phyloP scores from a whole-genome alignment of 1,140 invertebrate genomes.

The Charaxes varanes region DNA sequence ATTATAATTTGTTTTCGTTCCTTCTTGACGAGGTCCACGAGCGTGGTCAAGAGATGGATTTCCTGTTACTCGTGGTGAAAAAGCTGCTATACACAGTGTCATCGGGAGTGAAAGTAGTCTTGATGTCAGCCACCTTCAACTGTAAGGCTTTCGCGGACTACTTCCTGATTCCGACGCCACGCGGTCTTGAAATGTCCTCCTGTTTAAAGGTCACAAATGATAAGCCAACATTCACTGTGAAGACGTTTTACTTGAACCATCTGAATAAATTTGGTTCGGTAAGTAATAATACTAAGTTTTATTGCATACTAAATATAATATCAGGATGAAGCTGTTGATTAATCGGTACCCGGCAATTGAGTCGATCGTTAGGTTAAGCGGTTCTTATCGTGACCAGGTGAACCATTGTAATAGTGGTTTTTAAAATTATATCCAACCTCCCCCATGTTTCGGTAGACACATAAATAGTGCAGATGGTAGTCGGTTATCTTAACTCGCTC shows the following conservation, averaged over 20 bases:
- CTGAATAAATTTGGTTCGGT: slow-evolving; percentile 64
- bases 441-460: too few relatives aligned
- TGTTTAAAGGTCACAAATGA: slow-evolving; percentile 80
- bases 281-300: too few relatives aligned
- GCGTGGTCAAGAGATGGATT: slow-evolving; percentile 93
- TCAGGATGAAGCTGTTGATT: too few relatives aligned
- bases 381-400: too few relatives aligned
- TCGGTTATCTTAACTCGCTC: too few relatives aligned
- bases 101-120: slow-evolving; percentile 81
- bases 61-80: slow-evolving; percentile 89
- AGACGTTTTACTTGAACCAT: slow-evolving; percentile 83
- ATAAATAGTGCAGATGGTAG: too few relatives aligned
- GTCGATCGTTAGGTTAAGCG: too few relatives aligned
- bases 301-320: too few relatives aligned
- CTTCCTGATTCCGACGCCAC: slow-evolving; percentile 75
- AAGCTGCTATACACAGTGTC: slow-evolving; percentile 86
- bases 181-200: slow-evolving; percentile 47
- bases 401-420: too few relatives aligned
- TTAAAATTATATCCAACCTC: too few relatives aligned
- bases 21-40: slow-evolving; percentile 98
- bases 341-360: too few relatives aligned
- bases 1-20: too few relatives aligned
- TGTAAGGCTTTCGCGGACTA: slow-evolving; percentile 82
- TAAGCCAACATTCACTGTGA: slow-evolving; percentile 62
- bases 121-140: slow-evolving; percentile 93